Evolutionary conservation across 2,113 vertebrate genomes (phyloP).

Genomic region (Cyanoderma ruficeps): DNA sequence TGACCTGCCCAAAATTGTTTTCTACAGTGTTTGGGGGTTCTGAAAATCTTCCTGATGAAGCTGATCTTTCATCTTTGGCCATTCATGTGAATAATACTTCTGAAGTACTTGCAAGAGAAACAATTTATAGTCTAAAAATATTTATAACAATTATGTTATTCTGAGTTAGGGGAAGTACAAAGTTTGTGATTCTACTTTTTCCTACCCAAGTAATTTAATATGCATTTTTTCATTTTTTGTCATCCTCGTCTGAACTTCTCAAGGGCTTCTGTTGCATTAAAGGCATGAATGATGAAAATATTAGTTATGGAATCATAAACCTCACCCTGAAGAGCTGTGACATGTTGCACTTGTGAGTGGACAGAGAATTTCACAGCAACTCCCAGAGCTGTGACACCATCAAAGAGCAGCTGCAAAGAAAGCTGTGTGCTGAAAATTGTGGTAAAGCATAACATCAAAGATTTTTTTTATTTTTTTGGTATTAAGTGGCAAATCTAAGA

Average conservation of each 20-base stretch:
- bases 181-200: not conserved
- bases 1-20: not conserved
- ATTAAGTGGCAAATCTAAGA: not conserved
- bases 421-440: not conserved
- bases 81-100: not conserved
- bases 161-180: not conserved
- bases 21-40: not conserved
- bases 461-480: accelerated
- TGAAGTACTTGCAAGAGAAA: not conserved
- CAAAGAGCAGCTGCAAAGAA: not conserved
- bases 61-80: not conserved
- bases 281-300: not conserved
- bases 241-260: not conserved
- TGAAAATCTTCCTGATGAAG: not conserved
- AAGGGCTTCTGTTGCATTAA: not conserved
- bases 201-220: not conserved
- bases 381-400: not conserved
- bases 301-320: not conserved
- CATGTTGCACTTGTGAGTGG: not conserved
- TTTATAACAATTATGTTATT: not conserved
- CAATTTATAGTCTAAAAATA: not conserved
- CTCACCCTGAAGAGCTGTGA: not conserved
- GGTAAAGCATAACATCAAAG: not conserved
- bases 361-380: not conserved
- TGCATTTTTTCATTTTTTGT: not conserved